Conservation (phyloP, 2,888 invertebrate genomes). For the Bhutanitis thaidina region DNA sequence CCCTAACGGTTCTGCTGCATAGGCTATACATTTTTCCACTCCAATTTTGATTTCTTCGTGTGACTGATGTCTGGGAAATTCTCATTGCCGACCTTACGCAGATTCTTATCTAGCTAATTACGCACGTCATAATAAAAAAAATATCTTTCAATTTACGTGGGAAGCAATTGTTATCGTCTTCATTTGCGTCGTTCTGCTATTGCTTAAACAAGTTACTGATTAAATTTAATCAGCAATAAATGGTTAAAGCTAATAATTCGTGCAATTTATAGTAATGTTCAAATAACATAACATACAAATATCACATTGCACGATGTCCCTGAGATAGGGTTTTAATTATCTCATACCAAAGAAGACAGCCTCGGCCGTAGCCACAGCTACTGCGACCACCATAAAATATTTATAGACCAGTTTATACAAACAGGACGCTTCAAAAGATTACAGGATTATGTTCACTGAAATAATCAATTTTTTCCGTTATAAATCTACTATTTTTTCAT, state of each 20-base stretch:
- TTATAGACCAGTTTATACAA: conserved; percentile 65
- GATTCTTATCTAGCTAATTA: conserved; percentile 15
- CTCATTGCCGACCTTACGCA: conserved; percentile 5
- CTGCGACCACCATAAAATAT: conserved; percentile 53
- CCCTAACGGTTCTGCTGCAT: conserved; percentile 51
- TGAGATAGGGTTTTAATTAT: conserved; percentile 35
- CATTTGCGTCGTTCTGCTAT: conserved; percentile 2
- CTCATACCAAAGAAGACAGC: conserved; percentile 31
- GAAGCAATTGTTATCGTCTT: conserved; percentile 16
- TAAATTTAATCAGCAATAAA: background rate
- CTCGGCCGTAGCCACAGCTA: conserved; percentile 34
- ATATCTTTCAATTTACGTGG: conserved; percentile 16
- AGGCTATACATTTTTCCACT: conserved; percentile 48
- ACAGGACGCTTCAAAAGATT: conserved; percentile 49
- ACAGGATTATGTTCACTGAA: conserved; percentile 31
- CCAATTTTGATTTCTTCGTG: conserved; percentile 35
- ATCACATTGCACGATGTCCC: conserved; percentile 12
- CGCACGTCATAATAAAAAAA: conserved; percentile 13
- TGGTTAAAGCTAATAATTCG: background rate
- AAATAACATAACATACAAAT: conserved; percentile 6
- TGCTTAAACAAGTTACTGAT: background rate
- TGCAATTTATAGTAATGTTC: too few relatives aligned
- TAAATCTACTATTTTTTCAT: background rate
- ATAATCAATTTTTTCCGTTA: background rate
- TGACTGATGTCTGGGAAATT: conserved; percentile 17